Percentiles rank a stretch among this genome's conserved stretches.
phyloP scores from a whole-genome alignment of 2,888 invertebrate genomes.

The Cheilosia impressa region DNA sequence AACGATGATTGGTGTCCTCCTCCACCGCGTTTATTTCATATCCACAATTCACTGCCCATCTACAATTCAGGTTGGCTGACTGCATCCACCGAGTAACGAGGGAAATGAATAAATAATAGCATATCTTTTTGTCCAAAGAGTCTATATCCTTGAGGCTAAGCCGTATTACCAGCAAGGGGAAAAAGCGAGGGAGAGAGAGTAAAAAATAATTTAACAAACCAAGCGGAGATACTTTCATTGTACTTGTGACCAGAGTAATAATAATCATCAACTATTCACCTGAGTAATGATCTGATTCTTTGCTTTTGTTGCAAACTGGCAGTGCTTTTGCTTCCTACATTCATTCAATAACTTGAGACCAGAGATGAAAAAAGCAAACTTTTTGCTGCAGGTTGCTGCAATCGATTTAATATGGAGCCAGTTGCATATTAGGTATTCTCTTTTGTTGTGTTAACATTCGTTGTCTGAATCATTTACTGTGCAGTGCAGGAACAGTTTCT shows the following conservation, averaged over 20 bases:
- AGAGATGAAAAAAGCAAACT: constrained; percentile 2
- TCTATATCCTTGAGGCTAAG: constrained; percentile 44
- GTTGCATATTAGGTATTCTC: constrained; percentile 49
- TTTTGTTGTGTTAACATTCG: constrained; percentile 41
- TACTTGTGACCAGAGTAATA: constrained; percentile 50
- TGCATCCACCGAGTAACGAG: constrained; percentile 60
- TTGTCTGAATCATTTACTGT: constrained; percentile 41
- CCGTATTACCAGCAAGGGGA: neutral
- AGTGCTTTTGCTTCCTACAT: constrained; percentile 9
- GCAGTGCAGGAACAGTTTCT: constrained; percentile 30
- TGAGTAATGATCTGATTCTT: constrained; percentile 58
- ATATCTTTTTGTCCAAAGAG: constrained; percentile 61
- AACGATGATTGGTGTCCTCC: constrained; percentile 59
- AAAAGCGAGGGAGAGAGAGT: neutral
- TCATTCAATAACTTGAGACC: constrained; percentile 43
- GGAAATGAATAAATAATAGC: constrained; percentile 67
- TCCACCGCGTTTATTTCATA: constrained; percentile 33
- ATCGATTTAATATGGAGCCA: constrained; percentile 26
- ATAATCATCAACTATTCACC: constrained; percentile 66
- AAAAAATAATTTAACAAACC: constrained; percentile 31
- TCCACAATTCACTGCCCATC: constrained; percentile 40
- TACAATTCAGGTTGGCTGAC: constrained; percentile 55
- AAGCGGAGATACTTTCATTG: constrained; percentile 28
- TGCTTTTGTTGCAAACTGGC: constrained; percentile 9
- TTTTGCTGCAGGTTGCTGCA: constrained; percentile 34